Percentiles rank a stretch among this genome's conserved stretches.
Conservation (phyloP, 2,113 vertebrate genomes). For the Ursus arctos region DNA sequence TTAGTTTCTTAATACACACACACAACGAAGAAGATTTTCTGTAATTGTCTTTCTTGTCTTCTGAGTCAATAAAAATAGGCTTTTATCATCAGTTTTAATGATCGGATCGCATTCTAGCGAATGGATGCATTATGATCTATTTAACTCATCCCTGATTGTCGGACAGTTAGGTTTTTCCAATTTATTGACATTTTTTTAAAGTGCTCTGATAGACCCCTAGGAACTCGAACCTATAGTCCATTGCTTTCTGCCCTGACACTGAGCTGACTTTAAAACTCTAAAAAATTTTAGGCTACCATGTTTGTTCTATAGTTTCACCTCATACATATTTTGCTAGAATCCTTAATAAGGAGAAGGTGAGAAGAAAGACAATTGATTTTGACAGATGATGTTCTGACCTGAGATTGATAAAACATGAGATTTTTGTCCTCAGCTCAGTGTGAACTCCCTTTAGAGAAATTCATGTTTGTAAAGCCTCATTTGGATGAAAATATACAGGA, state of each 20-base stretch:
- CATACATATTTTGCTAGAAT: constrained; percentile 62
- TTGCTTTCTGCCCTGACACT: not conserved
- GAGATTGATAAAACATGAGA: constrained; percentile 26
- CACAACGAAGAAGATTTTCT: not conserved
- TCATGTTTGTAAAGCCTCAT: constrained; percentile 43
- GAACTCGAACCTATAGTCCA: not conserved
- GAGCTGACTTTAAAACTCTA: not conserved
- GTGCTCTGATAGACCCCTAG: not conserved
- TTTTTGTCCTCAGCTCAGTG: constrained; percentile 42
- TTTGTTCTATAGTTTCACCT: constrained; percentile 19
- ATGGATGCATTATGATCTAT: not conserved
- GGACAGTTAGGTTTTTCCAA: not conserved
- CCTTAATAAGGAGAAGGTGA: constrained; percentile 51
- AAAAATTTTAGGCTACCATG: not conserved
- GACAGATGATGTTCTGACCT: constrained; percentile 60
- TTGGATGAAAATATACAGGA: constrained; percentile 58
- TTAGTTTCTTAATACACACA: not conserved
- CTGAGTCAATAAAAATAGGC: not conserved
- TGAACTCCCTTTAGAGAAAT: constrained; percentile 50
- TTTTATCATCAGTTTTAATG: not conserved
- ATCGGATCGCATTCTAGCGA: not conserved
- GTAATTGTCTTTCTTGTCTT: not conserved
- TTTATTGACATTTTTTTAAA: not conserved
- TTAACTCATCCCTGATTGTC: not conserved
- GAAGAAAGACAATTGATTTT: constrained; percentile 53